Base-by-base conservation (phyloP, 1,140 invertebrate genomes). In the Camponotus pennsylvanicus region DNA sequence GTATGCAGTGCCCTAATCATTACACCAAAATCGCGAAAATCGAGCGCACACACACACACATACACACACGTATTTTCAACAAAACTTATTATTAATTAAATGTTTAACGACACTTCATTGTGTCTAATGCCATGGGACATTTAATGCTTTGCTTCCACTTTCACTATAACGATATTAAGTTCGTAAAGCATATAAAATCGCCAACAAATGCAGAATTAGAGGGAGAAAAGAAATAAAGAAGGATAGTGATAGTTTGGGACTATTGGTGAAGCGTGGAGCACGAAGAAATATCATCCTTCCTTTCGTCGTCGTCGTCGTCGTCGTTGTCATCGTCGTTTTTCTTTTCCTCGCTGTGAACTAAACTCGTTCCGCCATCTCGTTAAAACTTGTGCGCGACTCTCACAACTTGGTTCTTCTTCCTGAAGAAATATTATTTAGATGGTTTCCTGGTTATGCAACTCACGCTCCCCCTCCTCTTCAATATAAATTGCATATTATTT, bases 381-480 rank as follows among this genome's bases (percentile, higher is more conserved):
- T 94, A 93, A 94, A 93, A 94, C 91, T 93, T 93, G 90, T 80
- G 55, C 89, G 88, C 66, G 57, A 57, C 67, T 76, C 55, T 87
- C 79, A 55, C 84, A 84, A 90, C 80, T 92, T 88, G 92, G 88
- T 86, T 91, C 66, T 78, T 77, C 77, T 83, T 91, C 71, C 83
- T 84, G 79, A 88, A 90, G 87, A 94, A 93, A 93, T 94, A 93
- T 93, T 93, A 94, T 93, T 93, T 93, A 91, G 90, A 92, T 92
- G 91, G 90, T 93, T 93, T 92, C 91, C 85, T 66, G 57, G 79
- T 86, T 75, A 66, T 52, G 42, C 63, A 84, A 71, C 21, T 40
- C 42, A 42, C 49, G 64, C 66, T 66, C 27, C 18, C 21, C n/a
- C 61, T 55, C n/a, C 55, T 83, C 27, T 34, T 40, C 27, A 49